These are phyloP conservation scores for Drosophila santomea DNA, from an alignment of 1,140 invertebrate genomes.

Conservation along the genomic window DNA sequence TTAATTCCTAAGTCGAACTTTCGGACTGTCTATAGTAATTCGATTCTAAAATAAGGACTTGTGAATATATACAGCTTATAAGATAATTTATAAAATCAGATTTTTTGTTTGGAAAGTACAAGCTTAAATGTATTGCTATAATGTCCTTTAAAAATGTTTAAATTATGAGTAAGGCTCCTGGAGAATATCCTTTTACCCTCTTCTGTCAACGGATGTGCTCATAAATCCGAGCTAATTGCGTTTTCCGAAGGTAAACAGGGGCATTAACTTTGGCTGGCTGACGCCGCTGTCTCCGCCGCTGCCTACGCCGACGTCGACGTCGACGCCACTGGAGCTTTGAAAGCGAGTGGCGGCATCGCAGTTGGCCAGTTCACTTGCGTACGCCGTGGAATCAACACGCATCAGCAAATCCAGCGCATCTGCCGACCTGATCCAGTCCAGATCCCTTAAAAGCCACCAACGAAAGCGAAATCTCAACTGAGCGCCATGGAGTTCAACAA, in stretches of 20 bases:
- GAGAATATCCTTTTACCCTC: neutral
- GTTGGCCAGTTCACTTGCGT: conserved; percentile 49
- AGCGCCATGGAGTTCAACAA: conserved; percentile 80
- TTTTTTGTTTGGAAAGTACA: too few relatives aligned
- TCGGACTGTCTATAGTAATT: conserved; percentile 3
- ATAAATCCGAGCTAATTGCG: conserved; percentile 7
- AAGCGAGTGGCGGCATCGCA: neutral
- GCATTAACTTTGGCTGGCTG: conserved; percentile 1
- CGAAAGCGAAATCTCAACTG: conserved; percentile 25
- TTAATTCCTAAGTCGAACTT: conserved; percentile 21
- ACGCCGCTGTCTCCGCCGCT: neutral
- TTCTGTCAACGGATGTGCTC: neutral
- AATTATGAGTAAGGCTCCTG: too few relatives aligned
- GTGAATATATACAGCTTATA: conserved; percentile 6
- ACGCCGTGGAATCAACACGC: conserved; percentile 61
- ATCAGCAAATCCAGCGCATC: conserved; percentile 1
- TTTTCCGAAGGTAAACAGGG: conserved; percentile 3
- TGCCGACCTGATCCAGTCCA: conserved; percentile 1
- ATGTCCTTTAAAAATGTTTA: neutral
- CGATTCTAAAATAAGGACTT: neutral
- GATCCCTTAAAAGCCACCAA: neutral
- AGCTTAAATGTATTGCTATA: too few relatives aligned
- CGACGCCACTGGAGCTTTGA: conserved; percentile 13
- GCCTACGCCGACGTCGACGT: neutral
- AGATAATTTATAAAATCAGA: neutral